Conservation (phyloP, 2,888 invertebrate genomes). For the Chymomyza fuscimana region DNA sequence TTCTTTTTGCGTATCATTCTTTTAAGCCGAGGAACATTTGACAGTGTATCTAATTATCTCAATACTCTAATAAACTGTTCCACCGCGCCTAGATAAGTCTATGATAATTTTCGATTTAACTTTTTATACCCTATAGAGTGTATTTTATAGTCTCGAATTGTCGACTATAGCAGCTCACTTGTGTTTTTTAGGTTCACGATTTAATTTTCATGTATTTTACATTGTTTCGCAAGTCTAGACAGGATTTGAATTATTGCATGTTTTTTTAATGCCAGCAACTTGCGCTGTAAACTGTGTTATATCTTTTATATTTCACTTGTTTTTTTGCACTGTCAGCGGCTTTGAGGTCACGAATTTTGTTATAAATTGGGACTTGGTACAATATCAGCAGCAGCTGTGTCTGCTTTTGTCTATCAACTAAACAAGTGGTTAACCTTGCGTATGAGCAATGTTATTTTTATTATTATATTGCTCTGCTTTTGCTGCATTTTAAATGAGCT, state of each 20-base stretch:
- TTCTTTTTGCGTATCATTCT: no score
- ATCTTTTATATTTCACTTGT: slow-evolving; percentile 22
- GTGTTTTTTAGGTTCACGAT: not conserved
- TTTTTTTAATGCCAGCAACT: slow-evolving; percentile 19
- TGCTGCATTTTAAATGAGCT: slow-evolving; percentile 35
- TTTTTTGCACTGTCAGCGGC: slow-evolving; percentile 1
- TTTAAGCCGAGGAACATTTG: no score
- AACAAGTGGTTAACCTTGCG: slow-evolving; percentile 66
- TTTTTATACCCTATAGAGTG: not conserved
- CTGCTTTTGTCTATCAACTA: slow-evolving; percentile 2
- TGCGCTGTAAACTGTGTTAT: not conserved
- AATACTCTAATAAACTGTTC: no score
- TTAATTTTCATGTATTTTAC: slow-evolving; percentile 6
- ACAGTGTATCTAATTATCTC: no score
- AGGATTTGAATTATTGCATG: slow-evolving; percentile 37
- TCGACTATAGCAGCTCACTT: no score
- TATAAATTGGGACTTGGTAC: not conserved
- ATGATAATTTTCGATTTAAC: no score
- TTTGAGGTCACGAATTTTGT: not conserved
- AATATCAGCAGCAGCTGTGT: slow-evolving; percentile 11
- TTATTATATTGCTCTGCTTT: slow-evolving; percentile 37
- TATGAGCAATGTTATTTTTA: slow-evolving; percentile 61
- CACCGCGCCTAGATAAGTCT: no score
- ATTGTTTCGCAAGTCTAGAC: slow-evolving; percentile 44
- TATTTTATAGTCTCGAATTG: not conserved